phyloP scores from a whole-genome alignment of 2,113 vertebrate species.

The Turdus rufiventris region DNA sequence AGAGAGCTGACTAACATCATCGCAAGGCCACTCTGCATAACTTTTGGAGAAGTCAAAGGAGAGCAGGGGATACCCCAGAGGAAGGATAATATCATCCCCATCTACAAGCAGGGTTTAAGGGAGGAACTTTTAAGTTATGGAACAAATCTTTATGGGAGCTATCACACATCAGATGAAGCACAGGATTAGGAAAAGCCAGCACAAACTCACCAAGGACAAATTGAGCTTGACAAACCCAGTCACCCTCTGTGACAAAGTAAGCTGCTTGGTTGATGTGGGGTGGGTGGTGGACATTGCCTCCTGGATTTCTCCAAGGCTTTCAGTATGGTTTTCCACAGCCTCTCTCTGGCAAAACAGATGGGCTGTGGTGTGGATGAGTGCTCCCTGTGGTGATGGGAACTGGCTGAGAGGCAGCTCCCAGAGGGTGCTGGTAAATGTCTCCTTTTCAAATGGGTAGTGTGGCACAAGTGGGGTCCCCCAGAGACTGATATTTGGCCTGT shows the following conservation, averaged over 20 bases:
- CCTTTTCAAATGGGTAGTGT: background rate
- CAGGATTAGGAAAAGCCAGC: background rate
- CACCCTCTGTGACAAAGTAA: background rate
- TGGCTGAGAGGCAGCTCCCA: background rate
- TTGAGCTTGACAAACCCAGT: background rate
- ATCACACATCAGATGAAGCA: background rate
- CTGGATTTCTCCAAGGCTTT: background rate
- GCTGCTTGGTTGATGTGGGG: background rate
- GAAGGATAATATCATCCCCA: background rate
- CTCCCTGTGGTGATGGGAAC: fast-evolving
- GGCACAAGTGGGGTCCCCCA: background rate
- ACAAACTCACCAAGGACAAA: background rate
- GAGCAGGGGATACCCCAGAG: background rate
- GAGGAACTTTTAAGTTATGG: background rate
- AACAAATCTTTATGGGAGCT: background rate
- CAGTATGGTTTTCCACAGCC: background rate
- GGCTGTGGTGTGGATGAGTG: background rate
- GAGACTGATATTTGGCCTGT: background rate
- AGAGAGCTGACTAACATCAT: background rate
- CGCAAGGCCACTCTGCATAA: background rate
- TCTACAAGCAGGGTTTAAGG: background rate
- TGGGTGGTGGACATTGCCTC: too few relatives aligned
- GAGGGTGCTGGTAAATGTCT: background rate
- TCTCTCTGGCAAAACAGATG: background rate
- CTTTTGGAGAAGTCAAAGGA: background rate